A percentile compares a stretch with the other conserved stretches of the same genome.
phyloP scores from a whole-genome alignment of 1,140 invertebrate species.

The Pantala flavescens region DNA sequence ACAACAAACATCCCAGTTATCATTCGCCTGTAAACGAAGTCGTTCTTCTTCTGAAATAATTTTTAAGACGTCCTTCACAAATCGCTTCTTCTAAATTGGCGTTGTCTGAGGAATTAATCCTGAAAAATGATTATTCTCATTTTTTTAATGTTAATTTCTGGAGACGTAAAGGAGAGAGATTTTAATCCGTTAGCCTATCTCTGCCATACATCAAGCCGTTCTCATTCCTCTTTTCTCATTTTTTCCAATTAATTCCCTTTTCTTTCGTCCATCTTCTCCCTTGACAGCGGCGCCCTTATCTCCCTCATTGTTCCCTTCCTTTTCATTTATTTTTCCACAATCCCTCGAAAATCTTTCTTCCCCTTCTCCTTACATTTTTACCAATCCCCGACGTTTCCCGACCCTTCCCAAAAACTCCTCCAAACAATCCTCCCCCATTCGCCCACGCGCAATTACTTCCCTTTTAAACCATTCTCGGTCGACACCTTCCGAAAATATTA shows the following conservation, averaged over 20 bases:
- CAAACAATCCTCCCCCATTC: background rate
- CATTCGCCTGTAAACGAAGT: too few species aligned
- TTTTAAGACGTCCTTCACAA: too few species aligned
- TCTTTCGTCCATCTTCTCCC: slow-evolving; percentile 4
- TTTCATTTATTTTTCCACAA: background rate
- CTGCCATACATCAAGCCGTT: background rate
- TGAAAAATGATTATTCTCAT: background rate
- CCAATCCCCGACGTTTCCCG: background rate
- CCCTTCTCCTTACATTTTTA: background rate
- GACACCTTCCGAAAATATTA: too few species aligned
- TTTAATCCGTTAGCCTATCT: slow-evolving; percentile 9
- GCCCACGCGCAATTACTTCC: background rate
- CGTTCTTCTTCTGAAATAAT: too few species aligned
- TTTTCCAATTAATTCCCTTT: background rate
- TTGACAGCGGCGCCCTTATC: background rate
- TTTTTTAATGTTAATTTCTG: slow-evolving; percentile 5
- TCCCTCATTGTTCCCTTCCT: background rate
- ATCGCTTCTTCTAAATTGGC: too few species aligned
- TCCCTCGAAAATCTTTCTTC: background rate
- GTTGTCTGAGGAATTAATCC: background rate
- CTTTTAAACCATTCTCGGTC: too few species aligned
- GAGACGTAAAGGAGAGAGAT: background rate
- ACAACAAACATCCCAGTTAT: too few species aligned
- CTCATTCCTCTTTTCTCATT: background rate
- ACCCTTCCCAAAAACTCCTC: background rate